Base-by-base conservation (phyloP, 2,113 vertebrate genomes). In the Emydura subglobosa region DNA sequence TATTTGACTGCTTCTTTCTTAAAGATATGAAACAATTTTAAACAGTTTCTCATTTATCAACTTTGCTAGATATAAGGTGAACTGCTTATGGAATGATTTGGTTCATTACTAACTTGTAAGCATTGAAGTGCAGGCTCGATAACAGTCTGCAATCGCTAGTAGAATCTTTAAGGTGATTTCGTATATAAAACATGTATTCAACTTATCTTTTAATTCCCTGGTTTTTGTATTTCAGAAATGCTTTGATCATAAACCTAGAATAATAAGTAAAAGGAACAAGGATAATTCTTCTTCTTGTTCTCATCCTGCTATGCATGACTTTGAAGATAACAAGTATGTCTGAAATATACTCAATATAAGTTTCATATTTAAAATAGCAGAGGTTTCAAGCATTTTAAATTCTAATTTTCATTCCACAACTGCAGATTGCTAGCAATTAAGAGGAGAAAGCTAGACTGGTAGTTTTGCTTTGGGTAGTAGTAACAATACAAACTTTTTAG, bases 181-280 rank as follows among this genome's bases (percentile, higher is more conserved):
- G 50, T 59, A 65, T 86, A 55, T 42, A 53, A 72, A 90, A 94
- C 91, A 94, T 80, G 74, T 1, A 54, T 85, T 88, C 82, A 81
- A 5, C 65, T 17, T 82, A 89, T 83, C 10, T 96, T 3, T 3
- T 95, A 94, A 97, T 90, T 61, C 55, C 57, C 93, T 89, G 68
- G 74, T 95, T 96, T 53, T 92, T 98, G 6, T 98, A 31, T 98
- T 99, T 39, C 97, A 99, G 99, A 99, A 99, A 97, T 99, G 99
- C 98, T 99, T 99, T 98, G 99, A 99, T 98, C 99, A 99, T 98
- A 99, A 99, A 96, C 99, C 99, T 91, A 98, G 99, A 98, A 99
- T 99, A 97, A 99, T 99, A 98, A 99, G 99, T 98, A 99, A 99
- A 98, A 99, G 98, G 97, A 99, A 99, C 98, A 99, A 99, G 97